Evolutionary conservation across 1,140 invertebrate genomes (phyloP), one percentile per base, ranked within the genome.

Genomic region (Neuroterus valhalla): DNA sequence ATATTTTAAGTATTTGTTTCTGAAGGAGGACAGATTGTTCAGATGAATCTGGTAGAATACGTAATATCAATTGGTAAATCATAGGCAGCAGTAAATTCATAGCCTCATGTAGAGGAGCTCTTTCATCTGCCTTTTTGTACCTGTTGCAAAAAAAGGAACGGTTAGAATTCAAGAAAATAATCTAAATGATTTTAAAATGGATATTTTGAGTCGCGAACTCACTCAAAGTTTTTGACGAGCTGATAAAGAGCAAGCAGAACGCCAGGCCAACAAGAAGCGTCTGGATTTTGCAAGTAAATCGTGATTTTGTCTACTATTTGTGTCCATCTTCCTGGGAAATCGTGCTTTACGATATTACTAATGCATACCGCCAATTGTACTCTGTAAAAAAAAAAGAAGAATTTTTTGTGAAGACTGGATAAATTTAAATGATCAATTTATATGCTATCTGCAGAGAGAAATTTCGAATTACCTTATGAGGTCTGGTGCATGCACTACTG

Each of bases 1-100:
- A 99, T 81, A 98, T 98, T 91, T 99, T 99, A 3, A 99, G 91
- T 84, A 99, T 96, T 90, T 97, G 95, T 90, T 99, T 99, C 87
- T 99, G 98, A 45, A 99, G 91, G 43, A 97, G 90, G 62, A 97
- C 94, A 62, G 97, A 96, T 78, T 95, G 93, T 84, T 97, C 95
- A 11, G 96, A 96, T 66, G 93, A 91, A 89, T 99, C 97, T 66
- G 93, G 91, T 73, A 98, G 89, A 19, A 99, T 91, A 78, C 94
- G 93, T 38, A 94, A 88, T 86, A 97, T 94, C 38, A 98, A 90
- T 86, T 97, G 94, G 85, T 99, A 96, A 75, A 98, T 94, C 90
- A 98, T 93, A 10, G 98, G 98, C 72, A 99, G 91, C 44, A 99
- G 88, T 62, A 98, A 89, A 85, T 96, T 95, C 98, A 99, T 99